A percentile compares a stretch with the other conserved stretches of the same genome.
phyloP scores from a whole-genome alignment of 2,113 vertebrate species.

The Mesocricetus auratus region DNA sequence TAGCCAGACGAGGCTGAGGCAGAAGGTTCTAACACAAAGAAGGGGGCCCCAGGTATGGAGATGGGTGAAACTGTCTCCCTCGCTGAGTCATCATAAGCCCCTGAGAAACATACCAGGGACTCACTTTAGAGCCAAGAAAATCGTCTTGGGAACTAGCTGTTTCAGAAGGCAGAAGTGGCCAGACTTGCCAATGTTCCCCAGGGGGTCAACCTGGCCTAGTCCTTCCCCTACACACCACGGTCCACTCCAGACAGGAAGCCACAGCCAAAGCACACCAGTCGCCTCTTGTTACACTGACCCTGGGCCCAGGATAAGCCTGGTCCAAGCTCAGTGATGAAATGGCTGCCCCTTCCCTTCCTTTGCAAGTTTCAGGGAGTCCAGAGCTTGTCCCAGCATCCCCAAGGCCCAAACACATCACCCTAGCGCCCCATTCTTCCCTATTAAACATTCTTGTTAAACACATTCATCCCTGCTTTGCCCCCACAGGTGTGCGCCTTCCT shows the following conservation, averaged over 20 bases:
- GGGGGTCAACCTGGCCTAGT: neutral
- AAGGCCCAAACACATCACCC: neutral
- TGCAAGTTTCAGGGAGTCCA: neutral
- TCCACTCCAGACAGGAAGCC: neutral
- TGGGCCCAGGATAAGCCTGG: neutral
- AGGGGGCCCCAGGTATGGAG: accelerated
- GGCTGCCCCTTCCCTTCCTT: conserved; percentile 32
- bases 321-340: neutral
- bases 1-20: neutral
- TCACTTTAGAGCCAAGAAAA: neutral
- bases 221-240: neutral
- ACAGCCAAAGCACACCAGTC: neutral
- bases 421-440: neutral
- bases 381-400: neutral
- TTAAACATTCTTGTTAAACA: neutral
- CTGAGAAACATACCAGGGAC: neutral
- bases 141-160: neutral
- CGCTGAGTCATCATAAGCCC: neutral
- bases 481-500: neutral
- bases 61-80: neutral
- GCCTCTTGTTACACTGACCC: neutral
- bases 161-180: neutral
- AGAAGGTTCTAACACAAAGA: neutral
- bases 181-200: neutral
- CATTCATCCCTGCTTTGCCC: accelerated